These are phyloP conservation scores for Esox niger DNA, from an alignment of 2,113 vertebrate species.

Conservation along the genomic window DNA sequence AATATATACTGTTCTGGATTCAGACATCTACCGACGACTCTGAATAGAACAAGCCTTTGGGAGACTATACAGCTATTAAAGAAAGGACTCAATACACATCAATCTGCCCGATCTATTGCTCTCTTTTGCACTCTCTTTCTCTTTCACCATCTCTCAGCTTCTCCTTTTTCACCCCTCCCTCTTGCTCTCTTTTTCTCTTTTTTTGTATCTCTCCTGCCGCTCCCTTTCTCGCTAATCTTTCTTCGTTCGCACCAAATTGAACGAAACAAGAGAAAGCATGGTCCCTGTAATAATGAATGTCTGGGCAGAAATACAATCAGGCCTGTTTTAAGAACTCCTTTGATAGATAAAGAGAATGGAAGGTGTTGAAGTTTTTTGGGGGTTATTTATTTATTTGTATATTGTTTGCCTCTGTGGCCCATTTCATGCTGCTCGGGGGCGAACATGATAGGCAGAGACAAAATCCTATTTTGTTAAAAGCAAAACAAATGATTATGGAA, in stretches of 20 bases:
- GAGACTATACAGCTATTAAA: conserved; percentile 3
- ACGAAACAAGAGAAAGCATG: not conserved
- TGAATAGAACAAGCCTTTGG: not conserved
- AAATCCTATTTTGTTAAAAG: not conserved
- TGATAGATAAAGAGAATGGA: conserved; percentile 1
- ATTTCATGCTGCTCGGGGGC: not conserved
- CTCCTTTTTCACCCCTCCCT: not conserved
- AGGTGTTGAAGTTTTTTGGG: conserved; percentile 1
- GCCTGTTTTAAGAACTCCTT: not conserved
- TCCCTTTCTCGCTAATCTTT: conserved; percentile 11
- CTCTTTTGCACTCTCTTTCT: not conserved
- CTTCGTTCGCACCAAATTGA: not conserved
- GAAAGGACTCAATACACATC: conserved; percentile 16
- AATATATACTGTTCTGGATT: conserved; percentile 20
- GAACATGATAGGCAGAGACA: not conserved
- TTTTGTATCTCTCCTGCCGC: conserved; percentile 11
- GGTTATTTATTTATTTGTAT: not conserved
- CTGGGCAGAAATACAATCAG: not conserved
- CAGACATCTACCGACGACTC: not conserved
- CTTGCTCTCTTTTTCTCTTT: not conserved
- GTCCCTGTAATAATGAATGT: not conserved
- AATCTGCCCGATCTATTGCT: conserved; percentile 8
- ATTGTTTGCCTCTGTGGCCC: not conserved
- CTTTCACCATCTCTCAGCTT: not conserved
- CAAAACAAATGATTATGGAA: not conserved